A percentile compares a stretch with the other conserved stretches of the same genome.
These are phyloP conservation scores for Scolopax bukidnonensis DNA, from an alignment of 2,797 vertebrate genomes.

Conservation along the genomic window DNA sequence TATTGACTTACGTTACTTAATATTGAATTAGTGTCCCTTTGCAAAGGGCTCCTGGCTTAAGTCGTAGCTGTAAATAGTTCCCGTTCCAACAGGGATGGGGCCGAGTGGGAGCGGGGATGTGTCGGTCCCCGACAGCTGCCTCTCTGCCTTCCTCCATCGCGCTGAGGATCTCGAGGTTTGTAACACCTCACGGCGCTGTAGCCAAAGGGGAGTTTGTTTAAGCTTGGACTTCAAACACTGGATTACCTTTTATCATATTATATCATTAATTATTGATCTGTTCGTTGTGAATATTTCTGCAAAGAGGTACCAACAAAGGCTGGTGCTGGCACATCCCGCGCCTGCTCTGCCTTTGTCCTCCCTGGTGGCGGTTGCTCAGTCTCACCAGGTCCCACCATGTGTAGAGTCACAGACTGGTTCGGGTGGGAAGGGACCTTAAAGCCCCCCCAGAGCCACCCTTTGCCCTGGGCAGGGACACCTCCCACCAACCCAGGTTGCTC, in stretches of 20 bases:
- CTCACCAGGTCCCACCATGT: not conserved
- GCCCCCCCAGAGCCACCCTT: not conserved
- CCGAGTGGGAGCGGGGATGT: not conserved
- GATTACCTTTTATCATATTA: slow-evolving; percentile 8
- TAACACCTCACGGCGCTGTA: rapidly evolving
- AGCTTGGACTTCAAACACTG: slow-evolving; percentile 9
- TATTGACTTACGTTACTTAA: not conserved
- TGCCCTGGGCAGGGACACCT: not conserved
- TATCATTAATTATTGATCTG: not conserved
- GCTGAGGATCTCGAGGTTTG: not conserved
- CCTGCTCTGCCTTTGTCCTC: not conserved
- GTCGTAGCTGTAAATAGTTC: not conserved
- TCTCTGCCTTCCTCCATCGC: not conserved
- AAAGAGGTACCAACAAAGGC: rapidly evolving
- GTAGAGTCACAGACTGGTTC: not conserved
- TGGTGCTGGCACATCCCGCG: rapidly evolving
- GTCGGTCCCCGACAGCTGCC: rapidly evolving
- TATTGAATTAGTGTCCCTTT: slow-evolving; percentile 13
- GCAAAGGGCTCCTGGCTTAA: slow-evolving; percentile 49
- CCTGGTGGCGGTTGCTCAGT: rapidly evolving
- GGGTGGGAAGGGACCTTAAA: not conserved
- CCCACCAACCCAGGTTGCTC: not conserved
- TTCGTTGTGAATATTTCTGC: not conserved
- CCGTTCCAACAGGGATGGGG: not conserved
- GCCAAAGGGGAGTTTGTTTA: not conserved